Evolutionary conservation across 2,888 invertebrate species (phyloP), one percentile per base, ranked within the genome.

Genomic region (Tenodera sinensis): DNA sequence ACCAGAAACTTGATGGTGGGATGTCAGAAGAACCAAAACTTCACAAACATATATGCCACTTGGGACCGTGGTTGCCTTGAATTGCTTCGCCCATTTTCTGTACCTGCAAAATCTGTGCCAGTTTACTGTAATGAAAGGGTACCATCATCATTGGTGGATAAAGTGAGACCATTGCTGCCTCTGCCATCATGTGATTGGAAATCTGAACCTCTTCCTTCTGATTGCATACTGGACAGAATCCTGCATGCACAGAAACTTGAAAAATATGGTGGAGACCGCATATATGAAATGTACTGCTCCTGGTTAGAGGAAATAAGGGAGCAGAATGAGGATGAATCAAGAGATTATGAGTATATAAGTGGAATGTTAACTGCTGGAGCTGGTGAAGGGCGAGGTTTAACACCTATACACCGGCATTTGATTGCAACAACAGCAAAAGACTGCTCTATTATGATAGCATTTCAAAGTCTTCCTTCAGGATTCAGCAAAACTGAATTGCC

Each of bases 401-500:
- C 87, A 8, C 91, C 91, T 9, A 85, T 93, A 6, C 92, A 93
- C 89, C 91, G 92, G 34, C 96, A 96, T 92, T 93, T 97, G 91
- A 93, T 97, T 89, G 96, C 96, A 87, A 96, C 96, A 85, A 96
- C 96, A 15, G 96, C 96, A 15, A 96, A 96, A 92, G 97, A 97
- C 93, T 97, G 97, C 92, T 97, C 97, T 42, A 94, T 97, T 91
- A 96, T 97, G 95, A 93, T 97, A 90, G 95, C 96, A 87, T 95
- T 97, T 92, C 94, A 94, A 91, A 94, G 94, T 93, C 15, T 88
- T 15, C 88, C 85, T 47, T 15, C 85, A 71, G 54, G 25, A 71
- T 71, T 71, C 54, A 71, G 54, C 1, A 54, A 54, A 54, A 54
- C 54, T 15, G 54, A 54, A 54, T 54, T 92, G 91, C 91, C 92